Evolutionary conservation across 2,888 invertebrate species (phyloP), one percentile per base, ranked within the genome.

Genomic region (Dryobotodes eremita): DNA sequence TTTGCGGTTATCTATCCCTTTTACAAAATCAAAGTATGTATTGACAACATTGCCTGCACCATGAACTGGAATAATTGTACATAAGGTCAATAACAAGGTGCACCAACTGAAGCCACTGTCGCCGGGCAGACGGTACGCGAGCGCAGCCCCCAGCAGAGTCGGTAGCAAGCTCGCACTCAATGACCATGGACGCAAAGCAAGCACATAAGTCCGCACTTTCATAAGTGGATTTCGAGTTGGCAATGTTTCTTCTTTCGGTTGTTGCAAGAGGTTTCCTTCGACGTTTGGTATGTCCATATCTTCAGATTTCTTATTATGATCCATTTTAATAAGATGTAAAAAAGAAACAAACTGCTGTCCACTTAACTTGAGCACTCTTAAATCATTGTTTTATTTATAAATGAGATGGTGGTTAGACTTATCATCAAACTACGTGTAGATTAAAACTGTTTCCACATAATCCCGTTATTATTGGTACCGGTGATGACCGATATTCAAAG

Each of bases 31-130:
- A 94, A 98, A 99, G 94, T 99, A 99, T 0, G 99, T 99, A 94
- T 99, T 99, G 46, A 99, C 99, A 62, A 99, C 98, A 95, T 99
- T 99, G 74, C 99, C 99, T 82, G 99, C 99, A 82, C 99, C 99
- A 93, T 99, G 99, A 6, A 99, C 99, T 1, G 98, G 98, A 80
- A 99, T 97, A 42, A 99, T 98, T 6, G 99, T 99, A 89, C 98
- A 98, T 71, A 98, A 97, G 5, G 99, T 99, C 23, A 99, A 97
- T 66, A 99, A 91, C 86, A 99, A 97, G 0, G 98, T 98, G 81
- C 98, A 95, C 96, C 98, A 98, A 92, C 98, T 98, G 94, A 99
- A 99, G 83, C 98, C 98, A 55, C 97, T 96, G 48, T 98, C 97
- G 88, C 98, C 98, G 36, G 98, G 98, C 79, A 98, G 97, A 90